Conservation (phyloP, 30 jellyfish, hydroid and myxozoan species). For the Turritopsis dohrnii region DNA sequence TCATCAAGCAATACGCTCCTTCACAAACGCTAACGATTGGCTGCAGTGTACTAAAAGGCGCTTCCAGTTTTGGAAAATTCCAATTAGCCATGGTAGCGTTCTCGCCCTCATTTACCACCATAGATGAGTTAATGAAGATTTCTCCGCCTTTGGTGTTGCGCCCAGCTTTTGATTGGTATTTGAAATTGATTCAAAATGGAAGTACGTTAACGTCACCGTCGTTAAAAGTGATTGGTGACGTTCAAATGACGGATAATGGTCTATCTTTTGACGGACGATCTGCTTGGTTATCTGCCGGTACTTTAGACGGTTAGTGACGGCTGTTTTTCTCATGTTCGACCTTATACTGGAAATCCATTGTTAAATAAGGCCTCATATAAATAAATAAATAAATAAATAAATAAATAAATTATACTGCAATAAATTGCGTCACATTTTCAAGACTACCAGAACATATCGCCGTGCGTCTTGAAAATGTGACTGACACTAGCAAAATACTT, state of each 20-base stretch:
- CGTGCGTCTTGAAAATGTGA: no score
- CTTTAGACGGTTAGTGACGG: conserved; percentile 27
- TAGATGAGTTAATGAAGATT: conserved; percentile 52
- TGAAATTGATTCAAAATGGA: conserved; percentile 32
- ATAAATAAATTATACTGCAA: no score
- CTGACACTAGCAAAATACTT: no score
- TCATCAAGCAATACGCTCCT: conserved; percentile 23
- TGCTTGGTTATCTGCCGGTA: conserved; percentile 53
- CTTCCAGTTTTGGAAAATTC: conserved; percentile 42
- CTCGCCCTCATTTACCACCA: conserved; percentile 24
- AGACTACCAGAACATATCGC: no score
- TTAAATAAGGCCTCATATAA: no score
- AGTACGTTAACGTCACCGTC: conserved; percentile 47
- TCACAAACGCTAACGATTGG: conserved; percentile 32
- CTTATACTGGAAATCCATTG: no score
- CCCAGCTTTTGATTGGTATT: conserved; percentile 55
- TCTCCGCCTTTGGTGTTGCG: conserved; percentile 40
- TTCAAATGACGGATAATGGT: conserved; percentile 42
- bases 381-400: no score
- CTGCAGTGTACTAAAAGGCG: conserved; percentile 42
- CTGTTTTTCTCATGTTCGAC: no score
- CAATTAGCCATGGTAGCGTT: conserved; percentile 39
- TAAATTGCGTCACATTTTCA: no score
- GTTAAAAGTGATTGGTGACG: conserved; percentile 39
- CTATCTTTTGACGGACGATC: conserved; percentile 42